These are phyloP conservation scores for Oncopodura yosiiana DNA, from an alignment of 1,140 invertebrate species.

Conservation along the genomic window DNA sequence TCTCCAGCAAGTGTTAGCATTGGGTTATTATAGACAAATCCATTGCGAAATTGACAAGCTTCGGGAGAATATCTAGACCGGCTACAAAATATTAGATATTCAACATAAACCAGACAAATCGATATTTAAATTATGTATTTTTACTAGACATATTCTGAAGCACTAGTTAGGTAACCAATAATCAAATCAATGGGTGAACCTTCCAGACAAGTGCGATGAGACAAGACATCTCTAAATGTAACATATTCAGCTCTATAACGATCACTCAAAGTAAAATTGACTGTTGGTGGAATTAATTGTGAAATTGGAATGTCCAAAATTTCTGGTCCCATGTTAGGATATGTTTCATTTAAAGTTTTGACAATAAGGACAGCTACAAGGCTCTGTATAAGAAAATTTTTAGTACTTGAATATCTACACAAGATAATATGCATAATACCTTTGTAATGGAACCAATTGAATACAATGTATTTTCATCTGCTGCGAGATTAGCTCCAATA, in stretches of 20 bases:
- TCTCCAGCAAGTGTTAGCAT: constrained; percentile 4
- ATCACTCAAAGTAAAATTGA: constrained; percentile 23
- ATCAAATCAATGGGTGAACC: background rate
- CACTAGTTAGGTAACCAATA: background rate
- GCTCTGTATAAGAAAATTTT: constrained; percentile 6
- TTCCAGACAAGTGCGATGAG: constrained; percentile 8
- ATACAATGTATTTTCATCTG: constrained; percentile 5
- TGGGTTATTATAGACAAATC: constrained; percentile 18
- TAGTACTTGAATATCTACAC: background rate
- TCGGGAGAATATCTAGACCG: constrained; percentile 4
- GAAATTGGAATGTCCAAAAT: constrained; percentile 15
- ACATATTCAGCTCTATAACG: constrained; percentile 15
- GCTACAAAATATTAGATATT: background rate
- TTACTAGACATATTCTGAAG: constrained; percentile 11
- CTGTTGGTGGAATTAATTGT: constrained; percentile 1
- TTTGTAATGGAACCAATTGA: constrained; percentile 20
- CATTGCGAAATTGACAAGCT: constrained; percentile 3
- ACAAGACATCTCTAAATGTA: constrained; percentile 19
- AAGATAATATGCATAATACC: background rate
- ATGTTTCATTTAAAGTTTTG: constrained; percentile 14
- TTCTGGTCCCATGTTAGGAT: constrained; percentile 13
- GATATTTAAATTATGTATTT: background rate
- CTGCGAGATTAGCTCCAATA: constrained; percentile 1
- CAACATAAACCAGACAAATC: too few relatives aligned
- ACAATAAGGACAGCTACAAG: constrained; percentile 12